These are phyloP conservation scores for Pandemis corylana DNA, from an alignment of 2,888 invertebrate species.

Conservation along the genomic window DNA sequence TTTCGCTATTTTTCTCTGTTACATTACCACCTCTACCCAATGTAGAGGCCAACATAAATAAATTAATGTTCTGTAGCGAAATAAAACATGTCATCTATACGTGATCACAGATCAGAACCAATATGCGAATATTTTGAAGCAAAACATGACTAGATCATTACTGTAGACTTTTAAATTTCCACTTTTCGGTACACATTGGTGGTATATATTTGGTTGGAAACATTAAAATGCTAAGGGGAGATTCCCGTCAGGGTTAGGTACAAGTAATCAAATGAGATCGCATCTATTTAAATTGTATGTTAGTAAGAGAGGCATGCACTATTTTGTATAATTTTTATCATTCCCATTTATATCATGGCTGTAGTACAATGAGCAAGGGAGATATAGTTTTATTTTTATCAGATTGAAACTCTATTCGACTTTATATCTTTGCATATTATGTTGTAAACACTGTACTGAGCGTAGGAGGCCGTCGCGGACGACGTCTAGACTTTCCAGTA, in stretches of 20 bases:
- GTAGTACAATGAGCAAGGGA: conserved; percentile 1
- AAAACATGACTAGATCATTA: conserved; percentile 74
- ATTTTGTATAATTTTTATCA: not conserved
- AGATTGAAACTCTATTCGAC: not conserved
- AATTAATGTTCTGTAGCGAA: conserved; percentile 34
- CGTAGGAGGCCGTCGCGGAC: too few species aligned
- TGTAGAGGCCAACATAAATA: not conserved
- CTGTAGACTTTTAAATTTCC: conserved; percentile 43
- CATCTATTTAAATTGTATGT: conserved; percentile 34
- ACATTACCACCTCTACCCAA: not conserved
- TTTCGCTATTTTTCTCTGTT: not conserved
- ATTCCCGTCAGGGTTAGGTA: conserved; percentile 9
- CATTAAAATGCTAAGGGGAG: not conserved
- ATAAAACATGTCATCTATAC: conserved; percentile 53
- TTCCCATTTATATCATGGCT: not conserved
- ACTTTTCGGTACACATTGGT: conserved; percentile 1
- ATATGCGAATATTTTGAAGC: conserved; percentile 61
- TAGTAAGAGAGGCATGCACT: conserved; percentile 13
- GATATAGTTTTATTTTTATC: not conserved
- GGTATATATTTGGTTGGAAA: conserved; percentile 16
- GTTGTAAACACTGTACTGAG: not conserved
- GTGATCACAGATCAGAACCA: conserved; percentile 45
- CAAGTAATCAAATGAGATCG: conserved; percentile 33
- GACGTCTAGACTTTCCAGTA: too few species aligned
- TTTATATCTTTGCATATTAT: not conserved